A percentile compares a stretch with the other conserved stretches of the same genome.
Conservation (phyloP, 2,888 invertebrate genomes). For the Camptogramma bilineatum region DNA sequence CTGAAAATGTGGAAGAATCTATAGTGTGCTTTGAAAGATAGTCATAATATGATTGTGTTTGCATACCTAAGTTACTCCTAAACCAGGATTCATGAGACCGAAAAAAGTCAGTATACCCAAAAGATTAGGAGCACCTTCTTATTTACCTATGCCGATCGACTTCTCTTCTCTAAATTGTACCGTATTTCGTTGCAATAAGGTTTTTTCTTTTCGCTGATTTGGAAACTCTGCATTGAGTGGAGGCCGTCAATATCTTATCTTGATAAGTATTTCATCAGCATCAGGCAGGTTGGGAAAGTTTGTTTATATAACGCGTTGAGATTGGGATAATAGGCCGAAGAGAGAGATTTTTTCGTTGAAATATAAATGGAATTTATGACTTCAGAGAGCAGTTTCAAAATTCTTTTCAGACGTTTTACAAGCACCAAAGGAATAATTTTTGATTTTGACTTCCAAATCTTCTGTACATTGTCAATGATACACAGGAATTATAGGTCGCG, state of each 20-base stretch:
- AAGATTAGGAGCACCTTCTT: neutral
- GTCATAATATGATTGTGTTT: too few species aligned
- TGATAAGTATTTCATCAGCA: conserved; percentile 10
- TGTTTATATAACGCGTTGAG: conserved; percentile 10
- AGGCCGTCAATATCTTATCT: conserved; percentile 12
- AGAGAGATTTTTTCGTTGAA: neutral
- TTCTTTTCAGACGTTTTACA: too few species aligned
- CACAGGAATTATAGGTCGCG: too few species aligned
- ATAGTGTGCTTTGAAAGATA: too few species aligned
- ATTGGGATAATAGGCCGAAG: neutral
- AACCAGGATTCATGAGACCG: neutral
- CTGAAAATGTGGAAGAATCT: too few species aligned
- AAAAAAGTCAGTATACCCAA: neutral
- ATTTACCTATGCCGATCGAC: neutral
- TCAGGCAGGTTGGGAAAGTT: conserved; percentile 1
- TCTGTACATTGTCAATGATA: too few species aligned
- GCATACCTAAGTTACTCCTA: too few species aligned
- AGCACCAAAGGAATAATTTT: too few species aligned
- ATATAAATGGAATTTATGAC: too few species aligned
- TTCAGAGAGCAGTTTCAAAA: too few species aligned
- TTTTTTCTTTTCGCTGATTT: neutral
- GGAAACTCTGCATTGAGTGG: neutral
- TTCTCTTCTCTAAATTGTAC: neutral
- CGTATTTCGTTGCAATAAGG: neutral
- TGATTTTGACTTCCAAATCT: too few species aligned